Evolutionary conservation across 2,113 vertebrate genomes (phyloP).

Genomic region (Callorhinus ursinus): DNA sequence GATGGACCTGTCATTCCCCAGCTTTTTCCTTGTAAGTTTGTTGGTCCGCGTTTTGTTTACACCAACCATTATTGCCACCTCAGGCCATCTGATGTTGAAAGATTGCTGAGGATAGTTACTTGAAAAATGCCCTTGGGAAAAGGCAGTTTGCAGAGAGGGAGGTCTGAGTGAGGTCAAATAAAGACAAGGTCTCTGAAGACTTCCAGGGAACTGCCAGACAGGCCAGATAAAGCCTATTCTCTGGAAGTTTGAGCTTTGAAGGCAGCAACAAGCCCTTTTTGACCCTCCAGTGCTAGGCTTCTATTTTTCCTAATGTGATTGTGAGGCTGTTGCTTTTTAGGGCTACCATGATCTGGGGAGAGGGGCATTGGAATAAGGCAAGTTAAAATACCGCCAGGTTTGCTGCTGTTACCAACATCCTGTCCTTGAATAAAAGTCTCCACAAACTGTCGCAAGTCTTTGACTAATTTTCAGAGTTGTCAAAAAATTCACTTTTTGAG

Average conservation of each 20-base stretch:
- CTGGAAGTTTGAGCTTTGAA: not conserved
- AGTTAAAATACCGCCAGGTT: not conserved
- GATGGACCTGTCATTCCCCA: not conserved
- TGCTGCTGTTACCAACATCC: not conserved
- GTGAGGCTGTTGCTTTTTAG: not conserved
- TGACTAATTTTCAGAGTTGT: not conserved
- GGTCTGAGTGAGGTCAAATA: not conserved
- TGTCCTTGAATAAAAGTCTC: not conserved
- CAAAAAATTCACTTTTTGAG: not conserved
- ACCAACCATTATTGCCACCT: not conserved
- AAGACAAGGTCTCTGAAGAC: not conserved
- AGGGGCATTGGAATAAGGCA: too few species aligned
- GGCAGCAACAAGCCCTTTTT: not conserved
- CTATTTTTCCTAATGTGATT: not conserved
- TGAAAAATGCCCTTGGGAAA: not conserved
- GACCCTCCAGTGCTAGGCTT: not conserved
- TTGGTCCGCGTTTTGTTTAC: not conserved
- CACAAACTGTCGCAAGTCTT: not conserved
- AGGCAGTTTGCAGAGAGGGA: not conserved
- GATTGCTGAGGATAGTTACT: not conserved
- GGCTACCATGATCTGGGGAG: not conserved
- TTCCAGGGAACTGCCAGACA: not conserved
- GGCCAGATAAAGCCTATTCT: not conserved
- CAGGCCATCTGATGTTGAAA: not conserved
- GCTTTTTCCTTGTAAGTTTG: not conserved